Evolutionary conservation across 2,797 vertebrate genomes (phyloP), one percentile per base, ranked within the genome.

Genomic region (Orientallactaga sibirica): DNA sequence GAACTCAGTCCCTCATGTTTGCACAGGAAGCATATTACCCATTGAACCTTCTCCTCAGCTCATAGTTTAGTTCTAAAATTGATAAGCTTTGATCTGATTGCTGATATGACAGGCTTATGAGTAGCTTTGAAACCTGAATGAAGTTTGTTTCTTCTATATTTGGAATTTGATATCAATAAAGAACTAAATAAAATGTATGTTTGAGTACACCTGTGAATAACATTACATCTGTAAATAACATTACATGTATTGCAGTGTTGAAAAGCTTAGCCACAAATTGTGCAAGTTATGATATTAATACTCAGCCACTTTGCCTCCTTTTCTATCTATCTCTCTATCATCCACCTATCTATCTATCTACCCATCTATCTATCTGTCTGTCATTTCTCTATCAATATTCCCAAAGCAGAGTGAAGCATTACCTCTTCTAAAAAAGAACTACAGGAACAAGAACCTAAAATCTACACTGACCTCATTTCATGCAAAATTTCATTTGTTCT

Each of bases 401-500:
- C 29, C 66, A 29, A 3, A 37, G 3, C 2, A 58, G 78, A 62
- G 64, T n/a, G 62, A 80, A 70, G 7, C 29, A 86, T 8, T 11
- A 48, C 33, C 11, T 33, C 43, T 19, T 33, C 62, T 84, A 22
- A 29, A 5, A 95, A 18, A 73, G 24, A 77, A 90, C 0, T 27
- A 25, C 12, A 84, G 91, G 12, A 92, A 7, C 15, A 58, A 91
- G 12, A 84, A 73, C 11, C 61, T 79, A 73, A 94, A 87, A 82
- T 64, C 25, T 82, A 6, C 58, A 37, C 79, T 94, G 86, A 93
- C 58, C 71, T 94, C 48, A 81, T 87, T 90, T 92, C 55, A 52
- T 92, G 37, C 3, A 86, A 86, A 83, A 78, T 93, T 93, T 76
- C 70, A 76, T 88, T 96, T 94, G 37, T 76, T 89, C 90, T 92